Conservation (phyloP, 2,888 invertebrate genomes). For the Panorpa germanica region DNA sequence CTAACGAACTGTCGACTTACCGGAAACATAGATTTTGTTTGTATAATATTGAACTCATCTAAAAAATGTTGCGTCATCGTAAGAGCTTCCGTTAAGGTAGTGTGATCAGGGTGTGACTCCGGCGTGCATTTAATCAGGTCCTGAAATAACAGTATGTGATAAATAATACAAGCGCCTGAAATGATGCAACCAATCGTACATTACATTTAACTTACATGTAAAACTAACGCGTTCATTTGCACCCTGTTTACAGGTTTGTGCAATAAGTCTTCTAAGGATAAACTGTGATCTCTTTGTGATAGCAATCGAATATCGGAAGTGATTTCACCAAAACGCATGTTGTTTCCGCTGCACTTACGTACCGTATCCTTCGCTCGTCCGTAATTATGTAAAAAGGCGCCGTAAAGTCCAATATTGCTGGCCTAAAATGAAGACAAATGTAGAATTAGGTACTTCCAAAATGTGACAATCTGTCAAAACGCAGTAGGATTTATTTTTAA, state of each 20-base stretch:
- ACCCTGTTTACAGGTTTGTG: slow-evolving; percentile 88
- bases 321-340: slow-evolving; percentile 67
- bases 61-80: slow-evolving; percentile 79
- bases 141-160: slow-evolving; percentile 21
- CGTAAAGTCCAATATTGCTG: slow-evolving; percentile 71
- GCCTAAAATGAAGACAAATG: slow-evolving; percentile 33
- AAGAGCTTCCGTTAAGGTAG: slow-evolving; percentile 57
- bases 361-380: slow-evolving; percentile 82
- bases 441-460: too few species aligned
- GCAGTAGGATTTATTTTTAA: too few species aligned
- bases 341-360: slow-evolving; percentile 64
- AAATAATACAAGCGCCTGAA: slow-evolving; percentile 3
- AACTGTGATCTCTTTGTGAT: slow-evolving; percentile 51
- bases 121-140: slow-evolving; percentile 68
- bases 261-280: slow-evolving; percentile 72
- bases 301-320: slow-evolving; percentile 45
- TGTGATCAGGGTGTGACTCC: slow-evolving; percentile 57
- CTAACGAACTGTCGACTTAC: slow-evolving; percentile 26
- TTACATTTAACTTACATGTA: slow-evolving; percentile 39
- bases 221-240: slow-evolving; percentile 80
- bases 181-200: slow-evolving; percentile 4
- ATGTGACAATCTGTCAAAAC: too few species aligned
- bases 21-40: slow-evolving; percentile 64
- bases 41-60: slow-evolving; percentile 77
- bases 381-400: slow-evolving; percentile 83